Evolutionary conservation across 1,140 invertebrate species (phyloP), one percentile per base, ranked within the genome.

Genomic region (Saxidomus purpurata): DNA sequence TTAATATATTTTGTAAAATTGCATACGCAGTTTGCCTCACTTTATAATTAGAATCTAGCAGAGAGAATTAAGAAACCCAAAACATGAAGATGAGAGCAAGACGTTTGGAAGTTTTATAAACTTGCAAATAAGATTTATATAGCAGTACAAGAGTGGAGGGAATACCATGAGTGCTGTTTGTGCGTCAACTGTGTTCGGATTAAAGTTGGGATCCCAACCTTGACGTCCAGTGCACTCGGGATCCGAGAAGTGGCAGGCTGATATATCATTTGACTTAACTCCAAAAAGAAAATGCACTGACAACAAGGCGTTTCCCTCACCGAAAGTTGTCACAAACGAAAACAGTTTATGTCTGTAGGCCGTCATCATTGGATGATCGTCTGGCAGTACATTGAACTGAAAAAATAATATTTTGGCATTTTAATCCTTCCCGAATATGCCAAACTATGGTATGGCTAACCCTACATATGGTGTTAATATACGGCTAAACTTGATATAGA

Each of bases 121-220:
- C 43, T 4, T 43, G 15, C 43, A 43, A 8, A 15, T 43, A 43
- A 8, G 4, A 8, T 43, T 43, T 43, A 43, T 43, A 8, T 43
- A 43, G 6, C 15, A 43, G 6, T 43, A 43, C 15, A 8, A 43
- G 43, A 4, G 15, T 15, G 43, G 43, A 43, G 43, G 43, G 15
- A 43, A 38, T 71, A 71, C 67, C 34, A 71, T 36, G 11, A 71
- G 25, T 40, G 34, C 36, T 28, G 4, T 38, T 49, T 79, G 76
- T 0, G 76, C 76, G 13, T 79, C 76, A 1, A 17, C 49, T 8
- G 76, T 79, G 25, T 55, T 92, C 15, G 93, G 71, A 38, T 92
- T 67, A 69, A 93, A 93, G 40, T 36, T 25, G 17, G 91, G 88
- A 55, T 93, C 93, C 40, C 69, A 92, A 11, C 71, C 71, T 19